These are phyloP conservation scores for Coenonympha arcania DNA, from an alignment of 2,888 invertebrate species.

Conservation along the genomic window DNA sequence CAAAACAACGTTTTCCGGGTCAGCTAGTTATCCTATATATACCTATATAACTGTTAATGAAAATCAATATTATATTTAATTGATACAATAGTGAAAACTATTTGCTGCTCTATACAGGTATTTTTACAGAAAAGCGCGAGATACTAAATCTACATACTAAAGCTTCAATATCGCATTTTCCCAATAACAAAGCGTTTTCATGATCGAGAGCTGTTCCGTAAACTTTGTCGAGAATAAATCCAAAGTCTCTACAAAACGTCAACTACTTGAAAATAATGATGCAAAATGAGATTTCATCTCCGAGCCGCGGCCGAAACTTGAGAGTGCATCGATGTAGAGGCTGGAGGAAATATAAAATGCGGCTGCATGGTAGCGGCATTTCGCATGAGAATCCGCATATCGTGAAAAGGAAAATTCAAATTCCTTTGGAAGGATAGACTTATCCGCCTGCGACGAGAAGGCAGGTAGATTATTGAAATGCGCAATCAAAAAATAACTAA, in stretches of 20 bases:
- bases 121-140: no score
- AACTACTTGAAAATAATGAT: constrained; percentile 61
- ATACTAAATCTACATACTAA: no score
- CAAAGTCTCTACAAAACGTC: constrained; percentile 18
- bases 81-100: no score
- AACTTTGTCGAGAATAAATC: constrained; percentile 9
- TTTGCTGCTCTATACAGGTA: no score
- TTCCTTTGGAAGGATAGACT: not conserved
- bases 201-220: constrained; percentile 3
- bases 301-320: constrained; percentile 28
- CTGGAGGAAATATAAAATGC: constrained; percentile 29
- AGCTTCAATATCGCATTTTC: no score
- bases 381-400: not conserved
- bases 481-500: not conserved
- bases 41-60: no score
- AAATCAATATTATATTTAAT: no score
- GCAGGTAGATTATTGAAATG: not conserved
- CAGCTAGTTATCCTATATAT: no score
- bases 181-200: not conserved
- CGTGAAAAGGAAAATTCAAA: constrained; percentile 1
- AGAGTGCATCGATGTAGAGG: constrained; percentile 23
- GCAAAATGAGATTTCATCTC: constrained; percentile 49
- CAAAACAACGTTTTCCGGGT: no score
- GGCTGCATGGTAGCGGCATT: constrained; percentile 20
- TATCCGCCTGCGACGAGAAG: not conserved